These are phyloP conservation scores for Leptobrachium ailaonicum DNA, from an alignment of 2,113 vertebrate genomes.

Conservation along the genomic window DNA sequence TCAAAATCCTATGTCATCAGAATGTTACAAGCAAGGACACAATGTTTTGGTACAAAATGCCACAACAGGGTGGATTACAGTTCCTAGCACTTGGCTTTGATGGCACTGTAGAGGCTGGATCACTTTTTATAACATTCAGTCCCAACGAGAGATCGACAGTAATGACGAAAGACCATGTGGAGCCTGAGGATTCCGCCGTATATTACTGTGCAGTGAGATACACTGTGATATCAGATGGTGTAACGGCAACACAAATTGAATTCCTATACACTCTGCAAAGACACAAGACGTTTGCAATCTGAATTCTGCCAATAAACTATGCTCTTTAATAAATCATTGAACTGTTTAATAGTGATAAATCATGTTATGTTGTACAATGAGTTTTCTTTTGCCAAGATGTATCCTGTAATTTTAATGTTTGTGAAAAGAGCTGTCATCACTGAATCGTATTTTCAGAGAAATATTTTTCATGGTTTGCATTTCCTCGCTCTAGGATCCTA, in stretches of 20 bases:
- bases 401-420: no score
- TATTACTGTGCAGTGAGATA: conserved; percentile 40
- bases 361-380: no score
- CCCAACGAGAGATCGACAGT: neutral
- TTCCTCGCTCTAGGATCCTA: no score
- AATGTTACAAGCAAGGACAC: conserved; percentile 4
- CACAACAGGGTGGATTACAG: neutral
- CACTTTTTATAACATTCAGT: conserved; percentile 22
- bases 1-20: conserved; percentile 9
- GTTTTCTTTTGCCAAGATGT: no score
- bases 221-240: conserved; percentile 10
- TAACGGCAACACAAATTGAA: neutral
- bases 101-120: neutral
- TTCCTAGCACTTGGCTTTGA: neutral
- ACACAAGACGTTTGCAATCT: no score
- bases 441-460: no score
- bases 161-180: neutral
- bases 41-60: conserved; percentile 45
- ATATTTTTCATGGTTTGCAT: no score
- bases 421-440: no score
- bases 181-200: neutral
- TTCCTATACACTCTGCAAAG: no score
- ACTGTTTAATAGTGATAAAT: no score
- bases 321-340: no score
- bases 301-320: no score